Base-by-base conservation (phyloP, 1,140 invertebrate genomes). In the Leptinotarsa defecta region DNA sequence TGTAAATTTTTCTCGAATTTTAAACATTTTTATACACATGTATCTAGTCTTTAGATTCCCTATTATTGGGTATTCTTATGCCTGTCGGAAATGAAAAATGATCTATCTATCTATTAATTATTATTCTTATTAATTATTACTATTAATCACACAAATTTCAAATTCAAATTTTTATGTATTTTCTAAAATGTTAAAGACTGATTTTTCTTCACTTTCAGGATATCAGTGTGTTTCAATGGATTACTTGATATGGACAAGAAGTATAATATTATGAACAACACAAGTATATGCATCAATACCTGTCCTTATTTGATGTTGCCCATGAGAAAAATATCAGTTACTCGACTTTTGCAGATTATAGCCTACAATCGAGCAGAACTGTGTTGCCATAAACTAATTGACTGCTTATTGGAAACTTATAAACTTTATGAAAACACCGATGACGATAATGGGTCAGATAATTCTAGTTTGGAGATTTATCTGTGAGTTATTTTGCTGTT, bases 381-480 rank as follows among this genome's bases (percentile, higher is more conserved):
- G 52, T 89, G 83, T 80, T 88, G 87, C 63, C 86, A 88, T 68
- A 86, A 87, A 75, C 80, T 89, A 8, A 88, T 89, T 34, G 87
- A 88, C 69, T 88, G 87, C 74, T 78, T 88, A 19, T 71, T 89
- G 15, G 82, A 84, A 67, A 84, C 83, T 43, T 86, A 84, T 72
- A 86, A 82, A 73, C 77, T 75, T 62, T 81, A 83, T 70, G 83
- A 85, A 48, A 80, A 62, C 34, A 75, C 78, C 49, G 81, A 83
- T 22, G 87, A 88, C 19, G 79, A 86, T 5, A 85, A 86, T 63
- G 83, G 84, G 61, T 87, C 87, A 0, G 88, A 89, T 78, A 88
- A 87, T 82, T 89, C 88, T 0, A 89, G 88, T 71, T 81, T 89
- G 4, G 88, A 89, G 81, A 88, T 89, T 72, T 88, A 88, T 75